A percentile compares a stretch with the other conserved stretches of the same genome.
Conservation (phyloP, 2,888 invertebrate genomes). For the Cataglyphis cursor region DNA sequence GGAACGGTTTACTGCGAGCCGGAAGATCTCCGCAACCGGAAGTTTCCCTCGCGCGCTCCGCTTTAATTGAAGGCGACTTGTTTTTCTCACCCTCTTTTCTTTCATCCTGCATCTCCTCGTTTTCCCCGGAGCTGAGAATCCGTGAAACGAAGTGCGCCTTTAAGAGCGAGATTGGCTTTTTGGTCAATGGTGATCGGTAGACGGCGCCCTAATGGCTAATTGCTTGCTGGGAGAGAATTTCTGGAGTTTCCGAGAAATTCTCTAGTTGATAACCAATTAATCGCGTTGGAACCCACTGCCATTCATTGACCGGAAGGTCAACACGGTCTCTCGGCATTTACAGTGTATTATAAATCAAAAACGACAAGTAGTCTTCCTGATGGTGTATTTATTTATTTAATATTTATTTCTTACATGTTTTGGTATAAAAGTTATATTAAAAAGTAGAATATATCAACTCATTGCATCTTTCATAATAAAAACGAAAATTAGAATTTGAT, state of each 20-base stretch:
- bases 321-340: not conserved
- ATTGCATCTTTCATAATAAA: not conserved
- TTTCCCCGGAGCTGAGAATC: not conserved
- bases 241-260: slow-evolving; percentile 36
- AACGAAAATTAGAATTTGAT: not conserved
- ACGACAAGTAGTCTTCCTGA: not conserved
- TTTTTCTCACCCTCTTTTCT: slow-evolving; percentile 52
- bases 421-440: not conserved
- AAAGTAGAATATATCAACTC: not conserved
- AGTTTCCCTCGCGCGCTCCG: slow-evolving; percentile 64
- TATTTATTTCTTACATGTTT: not conserved
- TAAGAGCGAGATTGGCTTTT: slow-evolving; percentile 26
- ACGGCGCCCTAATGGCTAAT: slow-evolving; percentile 29
- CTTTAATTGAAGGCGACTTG: slow-evolving; percentile 81
- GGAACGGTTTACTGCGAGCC: slow-evolving; percentile 76
- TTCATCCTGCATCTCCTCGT: not conserved
- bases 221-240: slow-evolving; percentile 28
- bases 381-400: not conserved
- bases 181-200: slow-evolving; percentile 25
- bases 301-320: slow-evolving; percentile 4
- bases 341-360: not conserved
- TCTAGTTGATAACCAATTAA: slow-evolving; percentile 41
- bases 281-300: not conserved
- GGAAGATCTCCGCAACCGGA: slow-evolving; percentile 78
- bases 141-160: not conserved